phyloP scores from a whole-genome alignment of 2,797 vertebrate species.

The Rhynchotus rufescens region DNA sequence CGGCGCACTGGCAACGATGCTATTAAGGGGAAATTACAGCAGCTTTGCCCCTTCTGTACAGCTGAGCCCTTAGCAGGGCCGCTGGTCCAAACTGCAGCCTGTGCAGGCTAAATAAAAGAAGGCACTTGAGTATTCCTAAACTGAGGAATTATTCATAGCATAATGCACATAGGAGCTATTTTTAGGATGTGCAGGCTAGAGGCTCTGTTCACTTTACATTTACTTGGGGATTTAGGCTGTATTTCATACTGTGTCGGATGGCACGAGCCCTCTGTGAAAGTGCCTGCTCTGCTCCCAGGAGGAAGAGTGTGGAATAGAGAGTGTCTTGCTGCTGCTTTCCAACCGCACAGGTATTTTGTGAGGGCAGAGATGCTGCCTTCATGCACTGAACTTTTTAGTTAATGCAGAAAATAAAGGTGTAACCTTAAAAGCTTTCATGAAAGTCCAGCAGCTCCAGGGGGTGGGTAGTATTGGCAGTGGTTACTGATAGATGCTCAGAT shows the following conservation, averaged over 20 bases:
- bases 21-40: neutral
- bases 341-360: neutral
- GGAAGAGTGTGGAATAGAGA: neutral
- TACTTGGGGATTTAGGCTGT: conserved; percentile 12
- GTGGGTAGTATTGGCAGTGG: accelerated
- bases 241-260: neutral
- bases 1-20: neutral
- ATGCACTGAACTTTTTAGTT: neutral
- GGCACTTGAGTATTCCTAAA: neutral
- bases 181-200: conserved; percentile 27
- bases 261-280: neutral
- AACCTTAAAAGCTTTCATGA: neutral
- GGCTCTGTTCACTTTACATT: conserved; percentile 26
- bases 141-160: conserved; percentile 57
- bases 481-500: neutral
- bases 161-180: conserved; percentile 11
- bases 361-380: neutral
- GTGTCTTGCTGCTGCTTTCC: neutral
- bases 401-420: neutral
- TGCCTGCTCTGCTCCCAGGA: neutral
- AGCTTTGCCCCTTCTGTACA: neutral
- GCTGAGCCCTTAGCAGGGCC: neutral
- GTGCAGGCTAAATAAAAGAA: neutral
- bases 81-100: neutral
- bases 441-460: neutral